Base-by-base conservation (phyloP, 1,140 invertebrate species). In the Telenomus remus region DNA sequence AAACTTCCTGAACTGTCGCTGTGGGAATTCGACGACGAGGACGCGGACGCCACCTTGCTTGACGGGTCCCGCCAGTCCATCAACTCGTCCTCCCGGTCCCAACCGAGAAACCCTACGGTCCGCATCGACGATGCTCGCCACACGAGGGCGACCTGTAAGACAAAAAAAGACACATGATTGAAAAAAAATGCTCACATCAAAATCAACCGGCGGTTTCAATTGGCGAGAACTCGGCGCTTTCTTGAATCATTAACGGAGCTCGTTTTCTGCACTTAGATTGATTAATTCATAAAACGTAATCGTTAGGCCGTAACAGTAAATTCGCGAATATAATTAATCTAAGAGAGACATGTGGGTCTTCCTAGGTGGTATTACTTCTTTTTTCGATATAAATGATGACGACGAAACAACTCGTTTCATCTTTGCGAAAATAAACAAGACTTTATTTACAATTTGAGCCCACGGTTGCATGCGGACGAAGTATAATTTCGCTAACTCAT, bases 61-160 rank as follows among this genome's bases (percentile, higher is more conserved):
- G 75, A 78, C 66, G 79, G 73, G 63, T 86, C 84, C 70, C 86
- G 85, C 85, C 85, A 87, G 65, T 87, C 86, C 85, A 86, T 88
- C 70, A 84, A 84, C 80, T 87, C 86, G 84, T 87, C 86, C 82
- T 85, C 84, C 78, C 85, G 83, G 75, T 86, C 84, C 84, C 87
- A 87, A 74, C 85, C 84, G 61, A 87, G 77, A 80, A 87, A 85
- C 75, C 85, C 86, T 72, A 86, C 84, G 80, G 85, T 80, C 83
- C 87, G 84, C 85, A 86, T 87, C 80, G 85, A 84, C 84, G 85
- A 83, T 35, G 82, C 81, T 83, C 85, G 79, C 85, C 86, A 88
- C 80, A 86, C 84, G 64, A 88, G 78, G 81, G 87, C 87, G 78
- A 88, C 87, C 87, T 88, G 73, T n/a, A 6, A n/a, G n/a, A n/a